A percentile compares a stretch with the other conserved stretches of the same genome.
Conservation (phyloP, 2,888 invertebrate genomes). For the Antheraea yamamai region DNA sequence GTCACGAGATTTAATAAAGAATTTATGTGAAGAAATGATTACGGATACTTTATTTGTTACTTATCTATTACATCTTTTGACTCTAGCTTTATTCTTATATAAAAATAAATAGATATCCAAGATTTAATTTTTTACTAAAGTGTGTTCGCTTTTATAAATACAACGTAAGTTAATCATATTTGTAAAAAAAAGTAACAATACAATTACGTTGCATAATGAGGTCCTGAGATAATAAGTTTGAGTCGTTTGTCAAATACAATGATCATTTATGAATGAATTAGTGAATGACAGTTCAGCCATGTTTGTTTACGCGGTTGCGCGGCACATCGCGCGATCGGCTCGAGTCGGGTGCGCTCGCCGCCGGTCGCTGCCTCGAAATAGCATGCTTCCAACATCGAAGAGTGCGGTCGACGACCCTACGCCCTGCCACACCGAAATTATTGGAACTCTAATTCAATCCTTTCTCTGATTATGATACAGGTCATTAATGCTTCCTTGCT, state of each 20-base stretch:
- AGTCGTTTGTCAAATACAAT: constrained; percentile 71
- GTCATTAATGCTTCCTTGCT: constrained; percentile 40
- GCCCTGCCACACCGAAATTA: constrained; percentile 76
- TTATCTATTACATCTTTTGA: not conserved
- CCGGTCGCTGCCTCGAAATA: constrained; percentile 76
- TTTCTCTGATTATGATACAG: constrained; percentile 56
- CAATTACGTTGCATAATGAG: constrained; percentile 34
- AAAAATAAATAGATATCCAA: not conserved
- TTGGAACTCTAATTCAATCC: constrained; percentile 70
- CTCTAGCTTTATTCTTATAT: not conserved
- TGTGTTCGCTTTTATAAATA: constrained; percentile 13
- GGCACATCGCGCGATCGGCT: constrained; percentile 59
- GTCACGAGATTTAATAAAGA: not conserved
- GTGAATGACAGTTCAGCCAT: constrained; percentile 80
- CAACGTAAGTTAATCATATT: constrained; percentile 18
- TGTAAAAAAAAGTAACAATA: constrained; percentile 31
- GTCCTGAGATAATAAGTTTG: constrained; percentile 55
- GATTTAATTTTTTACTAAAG: not conserved
- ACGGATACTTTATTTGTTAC: not conserved
- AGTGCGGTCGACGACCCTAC: constrained; percentile 76
- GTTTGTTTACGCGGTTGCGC: constrained; percentile 76
- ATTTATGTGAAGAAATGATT: not conserved
- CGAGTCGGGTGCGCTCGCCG: constrained; percentile 62
- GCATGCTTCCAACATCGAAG: constrained; percentile 72
- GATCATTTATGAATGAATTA: constrained; percentile 79